Evolutionary conservation across 2,888 invertebrate species (phyloP).

Genomic region (Lomographa bimaculata): DNA sequence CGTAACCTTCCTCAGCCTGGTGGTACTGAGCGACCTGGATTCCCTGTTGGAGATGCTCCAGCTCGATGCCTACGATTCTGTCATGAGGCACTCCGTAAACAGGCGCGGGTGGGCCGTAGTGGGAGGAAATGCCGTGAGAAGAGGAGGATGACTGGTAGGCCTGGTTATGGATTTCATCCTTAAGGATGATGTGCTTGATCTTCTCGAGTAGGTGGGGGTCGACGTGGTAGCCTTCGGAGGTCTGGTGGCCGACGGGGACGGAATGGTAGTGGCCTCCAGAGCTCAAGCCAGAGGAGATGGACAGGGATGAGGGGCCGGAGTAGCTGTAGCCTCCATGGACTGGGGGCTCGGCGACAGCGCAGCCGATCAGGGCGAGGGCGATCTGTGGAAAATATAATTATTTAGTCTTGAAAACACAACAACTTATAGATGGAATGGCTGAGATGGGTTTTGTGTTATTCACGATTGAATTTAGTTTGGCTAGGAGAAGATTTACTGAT

Average conservation of each 20-base stretch:
- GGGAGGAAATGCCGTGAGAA: constrained; percentile 83
- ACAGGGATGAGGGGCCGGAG: constrained; percentile 75
- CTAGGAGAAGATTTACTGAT: no score
- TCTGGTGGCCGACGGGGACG: constrained; percentile 90
- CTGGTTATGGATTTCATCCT: constrained; percentile 87
- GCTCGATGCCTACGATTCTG: constrained; percentile 91
- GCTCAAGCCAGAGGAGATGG: constrained; percentile 86
- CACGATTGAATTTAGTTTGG: no score
- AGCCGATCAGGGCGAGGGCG: constrained; percentile 90
- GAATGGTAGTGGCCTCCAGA: constrained; percentile 89
- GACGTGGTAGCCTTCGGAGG: constrained; percentile 91
- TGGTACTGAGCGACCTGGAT: constrained; percentile 94
- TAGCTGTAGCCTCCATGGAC: constrained; percentile 84
- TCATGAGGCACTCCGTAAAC: constrained; percentile 87
- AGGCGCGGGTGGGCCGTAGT: constrained; percentile 88
- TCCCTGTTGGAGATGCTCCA: constrained; percentile 93
- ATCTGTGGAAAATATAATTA: constrained; percentile 63
- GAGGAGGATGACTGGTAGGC: constrained; percentile 79
- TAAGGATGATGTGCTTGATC: constrained; percentile 92
- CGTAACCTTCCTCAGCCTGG: constrained; percentile 85
- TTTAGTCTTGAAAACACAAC: no score
- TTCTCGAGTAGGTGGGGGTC: constrained; percentile 92
- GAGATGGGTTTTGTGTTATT: no score
- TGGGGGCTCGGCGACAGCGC: constrained; percentile 90
- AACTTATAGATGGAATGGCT: no score